phyloP scores from a whole-genome alignment of 2,888 invertebrate genomes.

The Drosophila mettleri region DNA sequence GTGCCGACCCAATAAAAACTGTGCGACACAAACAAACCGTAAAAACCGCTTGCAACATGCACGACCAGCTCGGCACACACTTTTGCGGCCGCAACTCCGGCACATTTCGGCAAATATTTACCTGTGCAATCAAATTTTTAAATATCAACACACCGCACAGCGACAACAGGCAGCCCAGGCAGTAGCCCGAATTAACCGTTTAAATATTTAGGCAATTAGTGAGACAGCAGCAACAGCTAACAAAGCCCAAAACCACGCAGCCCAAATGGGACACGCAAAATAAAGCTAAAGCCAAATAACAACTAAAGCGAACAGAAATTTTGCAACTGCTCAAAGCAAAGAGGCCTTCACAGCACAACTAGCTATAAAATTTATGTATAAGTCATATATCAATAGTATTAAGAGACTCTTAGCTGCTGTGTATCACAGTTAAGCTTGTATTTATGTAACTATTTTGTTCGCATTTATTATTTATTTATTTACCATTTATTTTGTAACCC shows the following conservation, averaged over 20 bases:
- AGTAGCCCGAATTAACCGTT: constrained; percentile 63
- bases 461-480: not conserved
- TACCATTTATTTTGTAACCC: not conserved
- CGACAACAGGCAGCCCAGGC: constrained; percentile 9
- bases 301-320: not conserved
- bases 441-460: not conserved
- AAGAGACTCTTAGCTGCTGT: not conserved
- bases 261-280: constrained; percentile 28
- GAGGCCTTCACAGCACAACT: not conserved
- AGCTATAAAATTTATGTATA: not conserved
- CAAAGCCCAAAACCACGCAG: constrained; percentile 17
- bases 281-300: constrained; percentile 13
- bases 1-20: constrained; percentile 57
- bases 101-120: constrained; percentile 60
- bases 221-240: constrained; percentile 24
- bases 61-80: constrained; percentile 8
- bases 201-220: constrained; percentile 79
- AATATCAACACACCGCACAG: constrained; percentile 50
- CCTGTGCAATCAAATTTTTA: constrained; percentile 75
- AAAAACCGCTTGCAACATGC: constrained; percentile 69
- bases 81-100: not conserved
- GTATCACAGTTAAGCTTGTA: not conserved
- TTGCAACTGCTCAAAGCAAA: not conserved
- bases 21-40: constrained; percentile 67
- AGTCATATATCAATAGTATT: not conserved